Conservation (phyloP, 2,888 invertebrate genomes). For the Metacarcinus magister region DNA sequence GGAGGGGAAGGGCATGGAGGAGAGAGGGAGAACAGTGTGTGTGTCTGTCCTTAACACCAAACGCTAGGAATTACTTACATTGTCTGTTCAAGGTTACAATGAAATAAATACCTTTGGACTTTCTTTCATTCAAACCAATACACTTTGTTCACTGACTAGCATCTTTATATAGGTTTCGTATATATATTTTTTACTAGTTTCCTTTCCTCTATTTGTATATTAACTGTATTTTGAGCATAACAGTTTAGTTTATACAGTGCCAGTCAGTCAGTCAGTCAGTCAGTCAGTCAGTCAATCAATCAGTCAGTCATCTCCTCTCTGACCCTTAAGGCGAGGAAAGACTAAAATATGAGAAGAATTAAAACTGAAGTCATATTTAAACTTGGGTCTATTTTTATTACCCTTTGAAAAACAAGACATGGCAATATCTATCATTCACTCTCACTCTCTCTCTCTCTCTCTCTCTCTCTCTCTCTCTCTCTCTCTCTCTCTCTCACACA, state of each 20-base stretch:
- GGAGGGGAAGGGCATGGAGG: not conserved
- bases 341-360: not conserved
- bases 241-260: too few relatives aligned
- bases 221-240: too few relatives aligned
- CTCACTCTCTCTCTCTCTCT: constrained; percentile 22
- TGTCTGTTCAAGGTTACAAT: not conserved
- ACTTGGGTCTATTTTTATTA: not conserved
- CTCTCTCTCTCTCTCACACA: not conserved
- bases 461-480: constrained; percentile 38
- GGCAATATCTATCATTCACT: not conserved
- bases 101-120: not conserved
- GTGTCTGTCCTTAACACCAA: not conserved
- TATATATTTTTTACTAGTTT: too few relatives aligned
- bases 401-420: not conserved
- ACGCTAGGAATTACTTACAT: not conserved
- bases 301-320: too few relatives aligned
- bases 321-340: not conserved
- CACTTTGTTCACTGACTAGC: not conserved
- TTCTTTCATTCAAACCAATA: not conserved
- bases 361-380: not conserved
- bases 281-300: too few relatives aligned
- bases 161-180: not conserved
- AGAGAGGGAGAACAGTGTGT: not conserved
- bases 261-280: too few relatives aligned
- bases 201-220: too few relatives aligned